phyloP scores from a whole-genome alignment of 2,888 invertebrate species.

The Molanna angustata region DNA sequence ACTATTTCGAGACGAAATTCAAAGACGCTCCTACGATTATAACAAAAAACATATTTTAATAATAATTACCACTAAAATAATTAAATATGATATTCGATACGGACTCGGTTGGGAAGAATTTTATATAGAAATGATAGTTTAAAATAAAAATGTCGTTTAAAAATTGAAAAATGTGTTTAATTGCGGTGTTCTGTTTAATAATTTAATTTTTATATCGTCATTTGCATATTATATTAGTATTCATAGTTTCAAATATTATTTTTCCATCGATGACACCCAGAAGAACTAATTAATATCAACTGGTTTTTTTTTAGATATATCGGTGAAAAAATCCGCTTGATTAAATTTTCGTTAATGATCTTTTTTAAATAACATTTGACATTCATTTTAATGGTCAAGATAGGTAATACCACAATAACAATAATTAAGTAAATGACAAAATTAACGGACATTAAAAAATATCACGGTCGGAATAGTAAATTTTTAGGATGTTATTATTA shows the following conservation, averaged over 20 bases:
- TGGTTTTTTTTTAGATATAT: not conserved
- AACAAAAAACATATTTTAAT: constrained; percentile 14
- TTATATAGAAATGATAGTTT: not conserved
- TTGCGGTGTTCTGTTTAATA: not conserved
- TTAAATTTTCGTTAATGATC: too few species aligned
- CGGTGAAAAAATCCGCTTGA: too few species aligned
- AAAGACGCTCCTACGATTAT: too few species aligned
- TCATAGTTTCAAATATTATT: not conserved
- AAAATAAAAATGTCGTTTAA: not conserved
- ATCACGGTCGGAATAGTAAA: too few species aligned
- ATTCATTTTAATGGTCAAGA: too few species aligned
- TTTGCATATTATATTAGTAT: not conserved
- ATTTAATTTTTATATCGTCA: not conserved
- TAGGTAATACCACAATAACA: too few species aligned
- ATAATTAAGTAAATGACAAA: too few species aligned
- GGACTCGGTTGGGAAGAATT: not conserved
- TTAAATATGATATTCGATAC: constrained; percentile 11
- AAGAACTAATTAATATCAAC: not conserved
- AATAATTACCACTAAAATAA: constrained; percentile 2
- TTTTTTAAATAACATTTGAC: too few species aligned
- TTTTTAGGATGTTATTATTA: too few species aligned
- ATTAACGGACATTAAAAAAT: too few species aligned
- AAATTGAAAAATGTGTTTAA: not conserved
- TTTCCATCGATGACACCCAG: not conserved
- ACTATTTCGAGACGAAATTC: too few species aligned